Evolutionary conservation across 2,113 vertebrate genomes (phyloP).

Genomic region (Brachypodius melanocephalos): DNA sequence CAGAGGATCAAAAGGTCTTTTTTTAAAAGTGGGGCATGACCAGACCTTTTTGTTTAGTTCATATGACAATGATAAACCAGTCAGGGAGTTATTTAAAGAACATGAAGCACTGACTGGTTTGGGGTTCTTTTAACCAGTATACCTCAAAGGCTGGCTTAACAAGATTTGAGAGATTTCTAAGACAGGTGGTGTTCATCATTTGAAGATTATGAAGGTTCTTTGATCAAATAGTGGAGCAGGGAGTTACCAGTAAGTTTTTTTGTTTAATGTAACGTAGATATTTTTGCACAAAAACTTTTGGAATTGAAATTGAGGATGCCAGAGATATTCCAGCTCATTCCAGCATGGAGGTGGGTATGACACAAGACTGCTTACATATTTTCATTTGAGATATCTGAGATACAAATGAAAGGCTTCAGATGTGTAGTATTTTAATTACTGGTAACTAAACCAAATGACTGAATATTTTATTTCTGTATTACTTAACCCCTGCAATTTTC

Average conservation of each 20-base stretch:
- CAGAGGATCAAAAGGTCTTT: neutral
- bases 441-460: neutral
- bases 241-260: neutral
- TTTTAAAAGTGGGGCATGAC: conserved; percentile 15
- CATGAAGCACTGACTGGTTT: neutral
- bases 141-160: neutral
- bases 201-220: neutral
- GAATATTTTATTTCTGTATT: neutral
- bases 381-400: neutral
- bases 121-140: neutral
- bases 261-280: neutral
- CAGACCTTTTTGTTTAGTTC: conserved; percentile 38
- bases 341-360: conserved; percentile 21
- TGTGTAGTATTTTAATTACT: neutral
- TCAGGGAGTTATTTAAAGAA: conserved; percentile 43
- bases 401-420: neutral
- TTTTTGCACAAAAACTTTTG: neutral
- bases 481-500: neutral
- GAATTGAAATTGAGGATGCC: conserved; percentile 17
- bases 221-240: neutral
- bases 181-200: neutral
- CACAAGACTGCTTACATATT: neutral
- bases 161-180: neutral
- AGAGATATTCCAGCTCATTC: neutral
- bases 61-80: conserved; percentile 1